These are phyloP conservation scores for Oceanodroma tethys DNA, from an alignment of 2,113 vertebrate species.

Conservation along the genomic window DNA sequence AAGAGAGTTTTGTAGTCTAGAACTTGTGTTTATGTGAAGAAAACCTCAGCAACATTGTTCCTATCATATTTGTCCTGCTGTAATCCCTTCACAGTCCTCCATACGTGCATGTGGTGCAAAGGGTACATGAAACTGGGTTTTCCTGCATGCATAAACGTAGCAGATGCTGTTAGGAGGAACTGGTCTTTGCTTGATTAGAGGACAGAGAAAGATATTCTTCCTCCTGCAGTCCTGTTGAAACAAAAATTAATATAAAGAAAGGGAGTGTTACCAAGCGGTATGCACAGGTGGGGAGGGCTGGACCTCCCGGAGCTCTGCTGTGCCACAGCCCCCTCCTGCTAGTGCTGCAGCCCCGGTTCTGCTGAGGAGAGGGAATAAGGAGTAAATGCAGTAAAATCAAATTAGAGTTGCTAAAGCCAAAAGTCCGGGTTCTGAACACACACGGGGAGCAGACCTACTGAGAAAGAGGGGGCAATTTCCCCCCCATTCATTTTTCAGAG, in stretches of 20 bases:
- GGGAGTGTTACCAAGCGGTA: accelerated
- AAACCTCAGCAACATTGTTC: neutral
- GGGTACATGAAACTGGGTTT: neutral
- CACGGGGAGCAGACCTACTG: neutral
- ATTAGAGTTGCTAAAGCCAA: neutral
- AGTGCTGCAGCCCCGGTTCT: neutral
- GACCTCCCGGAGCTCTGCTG: neutral
- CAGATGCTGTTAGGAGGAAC: neutral
- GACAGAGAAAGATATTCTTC: neutral
- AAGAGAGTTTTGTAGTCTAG: neutral
- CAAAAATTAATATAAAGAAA: neutral
- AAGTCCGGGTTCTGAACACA: neutral
- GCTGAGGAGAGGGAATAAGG: neutral
- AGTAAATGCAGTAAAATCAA: neutral
- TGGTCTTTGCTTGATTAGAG: neutral
- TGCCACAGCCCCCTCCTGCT: neutral
- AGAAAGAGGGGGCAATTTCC: neutral
- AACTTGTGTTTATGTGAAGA: neutral
- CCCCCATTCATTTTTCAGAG: neutral
- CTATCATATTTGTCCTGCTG: neutral
- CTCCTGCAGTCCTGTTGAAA: neutral
- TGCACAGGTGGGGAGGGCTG: neutral
- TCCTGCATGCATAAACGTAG: neutral
- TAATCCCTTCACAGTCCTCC: neutral
- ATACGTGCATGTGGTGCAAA: neutral